Percentiles rank a stretch among this genome's conserved stretches.
These are phyloP conservation scores for Eleutherodactylus coqui DNA, from an alignment of 2,797 vertebrate species.

Conservation along the genomic window DNA sequence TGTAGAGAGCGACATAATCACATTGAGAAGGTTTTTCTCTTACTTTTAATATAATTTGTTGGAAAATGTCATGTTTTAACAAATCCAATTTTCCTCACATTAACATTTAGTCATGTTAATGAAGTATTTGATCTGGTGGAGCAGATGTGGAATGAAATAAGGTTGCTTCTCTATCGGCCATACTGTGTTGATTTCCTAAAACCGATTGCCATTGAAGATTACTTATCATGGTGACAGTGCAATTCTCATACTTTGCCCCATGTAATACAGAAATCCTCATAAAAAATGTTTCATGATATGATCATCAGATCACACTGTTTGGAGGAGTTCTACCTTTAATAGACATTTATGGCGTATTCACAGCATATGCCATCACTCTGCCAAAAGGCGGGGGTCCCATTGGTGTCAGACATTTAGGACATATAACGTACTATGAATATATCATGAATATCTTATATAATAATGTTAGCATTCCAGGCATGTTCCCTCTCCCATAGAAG, in stretches of 20 bases:
- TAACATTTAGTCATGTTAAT: constrained; percentile 36
- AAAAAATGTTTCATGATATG: too few species aligned
- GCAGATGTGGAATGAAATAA: constrained; percentile 30
- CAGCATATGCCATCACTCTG: too few species aligned
- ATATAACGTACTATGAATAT: too few species aligned
- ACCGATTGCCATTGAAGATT: neutral
- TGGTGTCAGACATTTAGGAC: too few species aligned
- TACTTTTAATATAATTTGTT: constrained; percentile 41
- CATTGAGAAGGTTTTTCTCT: constrained; percentile 22
- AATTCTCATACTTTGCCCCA: neutral
- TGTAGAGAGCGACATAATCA: constrained; percentile 40
- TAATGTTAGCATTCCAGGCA: too few species aligned
- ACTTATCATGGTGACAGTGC: neutral
- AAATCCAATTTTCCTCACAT: constrained; percentile 44
- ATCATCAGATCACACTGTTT: too few species aligned
- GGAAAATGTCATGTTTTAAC: constrained; percentile 1
- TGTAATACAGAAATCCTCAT: too few species aligned
- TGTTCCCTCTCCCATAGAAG: too few species aligned
- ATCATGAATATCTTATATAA: too few species aligned
- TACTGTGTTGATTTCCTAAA: neutral
- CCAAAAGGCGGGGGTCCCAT: too few species aligned
- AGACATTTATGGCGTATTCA: too few species aligned
- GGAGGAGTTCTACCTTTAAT: too few species aligned
- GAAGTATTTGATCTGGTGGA: constrained; percentile 17
- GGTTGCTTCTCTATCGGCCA: neutral